These are phyloP conservation scores for Ancistrus triradiatus DNA, from an alignment of 2,113 vertebrate species.

Conservation along the genomic window DNA sequence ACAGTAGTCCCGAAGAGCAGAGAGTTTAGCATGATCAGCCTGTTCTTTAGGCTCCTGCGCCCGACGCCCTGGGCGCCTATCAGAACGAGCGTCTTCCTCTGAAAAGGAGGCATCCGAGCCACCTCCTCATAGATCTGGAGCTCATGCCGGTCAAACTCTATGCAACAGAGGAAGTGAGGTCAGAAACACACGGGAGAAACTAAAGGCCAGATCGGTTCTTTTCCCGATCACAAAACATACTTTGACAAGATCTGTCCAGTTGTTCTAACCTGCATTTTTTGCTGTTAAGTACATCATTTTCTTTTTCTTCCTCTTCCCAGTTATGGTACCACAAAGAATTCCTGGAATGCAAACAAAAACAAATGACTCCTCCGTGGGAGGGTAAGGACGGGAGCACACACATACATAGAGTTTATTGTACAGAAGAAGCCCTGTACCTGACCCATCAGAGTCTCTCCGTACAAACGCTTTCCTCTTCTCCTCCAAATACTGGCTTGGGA, in stretches of 20 bases:
- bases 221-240: too few species aligned
- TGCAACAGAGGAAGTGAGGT: not conserved
- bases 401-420: too few species aligned
- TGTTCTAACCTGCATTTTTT: slow-evolving; percentile 87
- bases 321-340: slow-evolving; percentile 86
- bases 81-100: slow-evolving; percentile 93
- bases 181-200: not conserved
- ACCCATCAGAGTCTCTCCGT: slow-evolving; percentile 84
- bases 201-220: too few species aligned
- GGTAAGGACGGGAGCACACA: not conserved
- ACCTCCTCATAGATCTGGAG: slow-evolving; percentile 98
- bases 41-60: slow-evolving; percentile 93
- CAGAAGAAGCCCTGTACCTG: slow-evolving; percentile 59
- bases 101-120: slow-evolving; percentile 95
- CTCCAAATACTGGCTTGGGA: slow-evolving; percentile 96
- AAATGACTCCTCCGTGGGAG: not conserved
- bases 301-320: slow-evolving; percentile 94
- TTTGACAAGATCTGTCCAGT: too few species aligned
- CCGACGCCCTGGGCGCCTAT: slow-evolving; percentile 97
- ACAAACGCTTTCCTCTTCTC: slow-evolving; percentile 99
- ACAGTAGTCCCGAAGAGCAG: slow-evolving; percentile 91
- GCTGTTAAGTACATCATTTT: slow-evolving; percentile 98
- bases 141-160: slow-evolving; percentile 98
- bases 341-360: slow-evolving; percentile 62
- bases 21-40: slow-evolving; percentile 90